These are phyloP conservation scores for Clitarchus hookeri DNA, from an alignment of 2,888 invertebrate species.

Conservation along the genomic window DNA sequence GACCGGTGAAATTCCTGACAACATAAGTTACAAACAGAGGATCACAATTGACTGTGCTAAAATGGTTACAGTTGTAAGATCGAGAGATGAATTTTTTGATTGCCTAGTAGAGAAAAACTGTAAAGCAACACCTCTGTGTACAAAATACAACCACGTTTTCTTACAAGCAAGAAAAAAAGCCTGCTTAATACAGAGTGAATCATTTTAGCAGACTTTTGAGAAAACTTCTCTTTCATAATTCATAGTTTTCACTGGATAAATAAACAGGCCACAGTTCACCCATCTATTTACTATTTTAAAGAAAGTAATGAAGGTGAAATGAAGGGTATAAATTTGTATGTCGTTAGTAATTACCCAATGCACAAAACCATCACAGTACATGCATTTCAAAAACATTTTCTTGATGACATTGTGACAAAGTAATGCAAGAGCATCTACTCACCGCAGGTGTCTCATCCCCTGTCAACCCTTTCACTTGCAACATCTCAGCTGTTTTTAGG, in stretches of 20 bases:
- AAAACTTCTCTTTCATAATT: slow-evolving; percentile 6
- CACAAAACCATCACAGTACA: slow-evolving; percentile 16
- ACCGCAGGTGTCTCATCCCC: slow-evolving; percentile 47
- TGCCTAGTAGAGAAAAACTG: background rate
- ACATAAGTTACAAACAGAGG: slow-evolving; percentile 16
- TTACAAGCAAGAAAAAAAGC: background rate
- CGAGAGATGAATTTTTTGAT: background rate
- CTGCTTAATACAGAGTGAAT: background rate
- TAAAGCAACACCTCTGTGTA: background rate
- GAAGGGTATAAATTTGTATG: background rate
- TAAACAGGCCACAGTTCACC: slow-evolving; percentile 12
- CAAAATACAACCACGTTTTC: background rate
- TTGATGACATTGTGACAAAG: too few species aligned
- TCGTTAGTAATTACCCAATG: background rate
- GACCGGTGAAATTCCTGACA: background rate
- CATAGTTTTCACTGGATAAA: slow-evolving; percentile 8
- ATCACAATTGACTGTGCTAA: background rate
- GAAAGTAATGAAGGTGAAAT: slow-evolving; percentile 4
- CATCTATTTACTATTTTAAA: background rate
- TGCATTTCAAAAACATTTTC: background rate
- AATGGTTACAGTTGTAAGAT: background rate
- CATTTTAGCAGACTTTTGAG: background rate
- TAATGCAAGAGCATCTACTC: too few species aligned
- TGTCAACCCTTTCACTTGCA: slow-evolving; percentile 72
- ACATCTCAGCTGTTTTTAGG: slow-evolving; percentile 72